These are phyloP conservation scores for Stenotaenia linearis DNA, from an alignment of 2,888 invertebrate genomes.

Conservation along the genomic window DNA sequence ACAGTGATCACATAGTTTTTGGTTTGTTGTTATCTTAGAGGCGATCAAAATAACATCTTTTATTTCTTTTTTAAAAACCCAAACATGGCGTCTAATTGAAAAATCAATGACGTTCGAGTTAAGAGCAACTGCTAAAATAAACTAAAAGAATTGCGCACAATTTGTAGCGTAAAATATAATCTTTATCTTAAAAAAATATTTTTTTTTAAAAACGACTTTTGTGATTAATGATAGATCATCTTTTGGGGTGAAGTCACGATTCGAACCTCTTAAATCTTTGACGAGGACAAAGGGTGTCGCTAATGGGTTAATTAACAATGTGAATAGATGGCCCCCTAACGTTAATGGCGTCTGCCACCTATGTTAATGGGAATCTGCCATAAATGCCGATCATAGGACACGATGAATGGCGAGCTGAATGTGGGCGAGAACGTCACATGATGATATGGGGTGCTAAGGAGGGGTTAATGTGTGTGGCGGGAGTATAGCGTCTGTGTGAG, in stretches of 20 bases:
- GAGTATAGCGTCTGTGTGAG: background rate
- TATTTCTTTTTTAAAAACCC: background rate
- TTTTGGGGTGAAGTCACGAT: background rate
- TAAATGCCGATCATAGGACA: constrained; percentile 21
- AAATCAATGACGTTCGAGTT: background rate
- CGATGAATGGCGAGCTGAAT: constrained; percentile 8
- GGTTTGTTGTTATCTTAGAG: background rate
- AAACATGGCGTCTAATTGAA: constrained; percentile 2
- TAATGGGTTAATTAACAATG: constrained; percentile 22
- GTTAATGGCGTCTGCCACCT: constrained; percentile 23
- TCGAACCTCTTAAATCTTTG: background rate
- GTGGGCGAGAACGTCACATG: background rate
- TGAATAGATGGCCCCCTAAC: constrained; percentile 4
- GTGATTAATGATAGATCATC: constrained; percentile 17
- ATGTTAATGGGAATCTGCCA: constrained; percentile 20
- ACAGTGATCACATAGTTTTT: constrained; percentile 2
- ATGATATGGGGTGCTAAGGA: constrained; percentile 14
- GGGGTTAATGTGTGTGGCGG: constrained; percentile 20
- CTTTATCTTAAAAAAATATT: no score
- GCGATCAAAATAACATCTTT: constrained; percentile 2
- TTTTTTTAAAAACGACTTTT: no score
- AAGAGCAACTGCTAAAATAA: background rate
- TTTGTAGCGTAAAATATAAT: no score
- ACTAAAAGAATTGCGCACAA: background rate
- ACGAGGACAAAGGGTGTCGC: constrained; percentile 16